Evolutionary conservation across 2,797 vertebrate genomes (phyloP).

Genomic region (Scolopax rusticola): DNA sequence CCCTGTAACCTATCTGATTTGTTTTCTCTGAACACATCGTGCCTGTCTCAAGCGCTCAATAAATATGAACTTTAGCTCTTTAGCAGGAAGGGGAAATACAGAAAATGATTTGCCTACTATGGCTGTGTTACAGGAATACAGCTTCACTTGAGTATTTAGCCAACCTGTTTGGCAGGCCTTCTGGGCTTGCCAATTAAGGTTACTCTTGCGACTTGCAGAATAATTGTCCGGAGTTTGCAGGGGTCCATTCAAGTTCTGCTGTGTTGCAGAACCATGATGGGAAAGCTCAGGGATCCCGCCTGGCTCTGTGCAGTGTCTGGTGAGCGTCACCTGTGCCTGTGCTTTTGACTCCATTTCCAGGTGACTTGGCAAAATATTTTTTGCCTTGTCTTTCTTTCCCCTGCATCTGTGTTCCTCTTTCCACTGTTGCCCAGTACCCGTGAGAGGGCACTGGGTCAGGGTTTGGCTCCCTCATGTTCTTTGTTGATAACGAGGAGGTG

Average conservation of each 20-base stretch:
- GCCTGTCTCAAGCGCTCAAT: background rate
- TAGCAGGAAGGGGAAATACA: background rate
- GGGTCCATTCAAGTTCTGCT: background rate
- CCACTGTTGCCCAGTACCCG: background rate
- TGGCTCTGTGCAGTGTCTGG: background rate
- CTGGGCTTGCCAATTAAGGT: background rate
- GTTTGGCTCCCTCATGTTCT: background rate
- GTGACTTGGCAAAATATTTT: background rate
- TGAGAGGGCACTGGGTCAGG: background rate
- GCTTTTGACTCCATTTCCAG: background rate
- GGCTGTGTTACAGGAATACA: background rate
- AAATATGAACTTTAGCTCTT: background rate
- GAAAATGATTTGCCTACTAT: background rate
- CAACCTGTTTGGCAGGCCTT: background rate
- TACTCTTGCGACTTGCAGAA: background rate
- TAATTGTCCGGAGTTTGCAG: background rate
- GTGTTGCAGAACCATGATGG: background rate
- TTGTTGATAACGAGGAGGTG: background rate
- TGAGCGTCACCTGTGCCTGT: accelerated
- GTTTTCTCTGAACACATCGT: background rate
- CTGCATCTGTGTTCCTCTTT: background rate
- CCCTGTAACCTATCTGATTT: background rate
- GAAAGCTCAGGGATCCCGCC: background rate
- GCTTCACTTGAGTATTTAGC: background rate
- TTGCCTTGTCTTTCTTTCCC: background rate